Conservation (phyloP, 1,140 invertebrate genomes). For the Hermetia illucens region DNA sequence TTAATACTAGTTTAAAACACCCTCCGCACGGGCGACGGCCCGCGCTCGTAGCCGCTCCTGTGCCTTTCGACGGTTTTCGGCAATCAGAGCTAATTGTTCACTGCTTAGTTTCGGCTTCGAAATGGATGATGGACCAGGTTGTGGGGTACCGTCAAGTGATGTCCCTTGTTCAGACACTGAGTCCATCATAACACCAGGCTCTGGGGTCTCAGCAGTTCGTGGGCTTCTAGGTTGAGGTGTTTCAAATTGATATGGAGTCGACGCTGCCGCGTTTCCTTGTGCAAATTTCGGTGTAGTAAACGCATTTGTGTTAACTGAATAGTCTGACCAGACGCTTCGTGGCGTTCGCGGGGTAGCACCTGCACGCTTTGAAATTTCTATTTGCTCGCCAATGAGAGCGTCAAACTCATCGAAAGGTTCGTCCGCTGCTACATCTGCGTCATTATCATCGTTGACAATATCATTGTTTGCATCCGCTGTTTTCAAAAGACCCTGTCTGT, state of each 20-base stretch:
- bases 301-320: neutral
- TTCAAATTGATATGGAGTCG: slow-evolving; percentile 20
- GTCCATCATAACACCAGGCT: neutral
- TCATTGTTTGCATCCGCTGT: slow-evolving; percentile 13
- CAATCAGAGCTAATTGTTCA: slow-evolving; percentile 26
- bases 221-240: slow-evolving; percentile 14
- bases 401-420: slow-evolving; percentile 36
- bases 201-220: slow-evolving; percentile 9
- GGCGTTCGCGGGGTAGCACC: slow-evolving; percentile 10
- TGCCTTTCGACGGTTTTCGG: slow-evolving; percentile 23
- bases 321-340: slow-evolving; percentile 7
- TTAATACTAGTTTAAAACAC: too few species aligned
- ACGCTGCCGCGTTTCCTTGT: slow-evolving; percentile 15
- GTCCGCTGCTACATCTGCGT: slow-evolving; percentile 16
- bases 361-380: slow-evolving; percentile 23
- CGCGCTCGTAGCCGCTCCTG: slow-evolving; percentile 18
- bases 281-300: slow-evolving; percentile 21
- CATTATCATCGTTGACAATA: slow-evolving; percentile 20
- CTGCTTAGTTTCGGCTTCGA: slow-evolving; percentile 2
- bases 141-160: neutral
- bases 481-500: slow-evolving; percentile 43
- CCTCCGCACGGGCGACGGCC: too few species aligned
- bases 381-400: slow-evolving; percentile 34
- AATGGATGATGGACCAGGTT: neutral
- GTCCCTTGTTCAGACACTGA: neutral